Conservation (phyloP, 2,797 vertebrate genomes). For the Sardinella longiceps region DNA sequence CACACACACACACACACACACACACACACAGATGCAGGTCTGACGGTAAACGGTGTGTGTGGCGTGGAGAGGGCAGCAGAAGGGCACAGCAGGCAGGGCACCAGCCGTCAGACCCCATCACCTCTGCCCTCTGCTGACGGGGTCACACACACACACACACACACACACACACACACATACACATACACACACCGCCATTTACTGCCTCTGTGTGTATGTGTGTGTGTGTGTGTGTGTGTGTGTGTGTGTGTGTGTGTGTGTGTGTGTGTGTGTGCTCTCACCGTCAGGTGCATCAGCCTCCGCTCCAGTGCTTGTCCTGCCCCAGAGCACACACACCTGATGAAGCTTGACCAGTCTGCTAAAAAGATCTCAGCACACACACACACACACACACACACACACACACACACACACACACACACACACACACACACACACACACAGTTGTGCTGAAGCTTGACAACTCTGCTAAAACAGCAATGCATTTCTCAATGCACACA, state of each 20-base stretch:
- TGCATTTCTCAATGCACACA: not conserved
- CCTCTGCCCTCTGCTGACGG: constrained; percentile 52
- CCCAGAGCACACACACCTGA: not conserved
- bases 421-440: not conserved
- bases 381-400: not conserved
- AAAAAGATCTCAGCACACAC: not conserved
- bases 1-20: not conserved
- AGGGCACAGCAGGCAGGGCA: constrained; percentile 48
- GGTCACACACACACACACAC: constrained; percentile 42
- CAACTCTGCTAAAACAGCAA: no score
- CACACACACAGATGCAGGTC: not conserved
- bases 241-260: not conserved
- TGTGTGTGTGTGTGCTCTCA: not conserved
- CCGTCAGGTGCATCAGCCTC: not conserved
- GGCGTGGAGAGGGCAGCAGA: constrained; percentile 5
- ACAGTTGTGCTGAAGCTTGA: not conserved
- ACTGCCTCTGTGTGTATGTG: constrained; percentile 25
- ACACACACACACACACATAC: no score
- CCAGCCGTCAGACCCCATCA: constrained; percentile 60
- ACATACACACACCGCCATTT: constrained; percentile 50
- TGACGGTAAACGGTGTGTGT: not conserved
- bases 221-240: not conserved
- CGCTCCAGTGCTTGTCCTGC: not conserved
- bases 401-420: no score
- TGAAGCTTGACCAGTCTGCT: not conserved